These are phyloP conservation scores for Muschampia staudingeri DNA, from an alignment of 2,888 invertebrate species.

Conservation along the genomic window DNA sequence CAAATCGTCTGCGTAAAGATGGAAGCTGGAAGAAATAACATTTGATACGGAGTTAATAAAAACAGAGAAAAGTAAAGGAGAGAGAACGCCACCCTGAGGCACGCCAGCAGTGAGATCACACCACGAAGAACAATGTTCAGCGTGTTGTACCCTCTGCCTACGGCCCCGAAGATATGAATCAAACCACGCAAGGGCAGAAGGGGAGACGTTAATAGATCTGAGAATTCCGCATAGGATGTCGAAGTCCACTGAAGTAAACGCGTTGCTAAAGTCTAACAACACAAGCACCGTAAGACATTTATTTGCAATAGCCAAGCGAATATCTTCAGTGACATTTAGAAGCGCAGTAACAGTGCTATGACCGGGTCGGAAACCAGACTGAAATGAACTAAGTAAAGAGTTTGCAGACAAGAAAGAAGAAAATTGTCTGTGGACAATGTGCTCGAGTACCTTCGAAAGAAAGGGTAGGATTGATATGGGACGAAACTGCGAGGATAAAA, in stretches of 20 bases:
- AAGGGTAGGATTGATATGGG: slow-evolving; percentile 13
- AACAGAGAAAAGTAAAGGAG: neutral
- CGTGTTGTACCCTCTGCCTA: no score
- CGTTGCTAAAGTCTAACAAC: neutral
- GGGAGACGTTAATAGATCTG: no score
- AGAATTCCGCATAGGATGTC: no score
- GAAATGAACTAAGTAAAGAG: neutral
- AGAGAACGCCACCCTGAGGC: no score
- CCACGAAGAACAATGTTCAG: no score
- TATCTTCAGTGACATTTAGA: neutral
- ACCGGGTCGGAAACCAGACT: neutral
- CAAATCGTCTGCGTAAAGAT: neutral
- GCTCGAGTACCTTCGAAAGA: slow-evolving; percentile 23
- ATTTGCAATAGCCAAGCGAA: neutral
- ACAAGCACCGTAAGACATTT: neutral
- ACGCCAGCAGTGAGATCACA: no score
- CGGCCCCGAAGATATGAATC: no score
- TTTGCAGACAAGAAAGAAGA: neutral
- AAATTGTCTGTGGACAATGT: neutral
- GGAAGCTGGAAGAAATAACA: neutral
- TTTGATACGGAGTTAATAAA: neutral
- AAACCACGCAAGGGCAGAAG: no score
- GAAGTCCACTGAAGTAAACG: no score
- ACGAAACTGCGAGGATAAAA: no score
- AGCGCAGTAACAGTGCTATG: no score